Conservation (phyloP, 2,797 vertebrate species). For the Euthynnus affinis region DNA sequence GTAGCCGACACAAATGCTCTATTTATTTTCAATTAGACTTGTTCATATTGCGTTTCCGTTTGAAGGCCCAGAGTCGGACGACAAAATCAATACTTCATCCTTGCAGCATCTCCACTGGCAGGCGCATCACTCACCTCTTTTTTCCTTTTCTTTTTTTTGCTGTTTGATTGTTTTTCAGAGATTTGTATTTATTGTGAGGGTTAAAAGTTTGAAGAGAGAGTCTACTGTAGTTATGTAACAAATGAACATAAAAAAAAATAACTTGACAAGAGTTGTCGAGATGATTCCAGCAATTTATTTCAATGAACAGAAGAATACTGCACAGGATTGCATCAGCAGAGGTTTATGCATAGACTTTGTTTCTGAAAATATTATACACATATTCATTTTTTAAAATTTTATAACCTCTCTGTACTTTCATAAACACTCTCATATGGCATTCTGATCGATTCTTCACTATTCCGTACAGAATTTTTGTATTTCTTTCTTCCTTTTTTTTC, state of each 20-base stretch:
- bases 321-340: constrained; percentile 83
- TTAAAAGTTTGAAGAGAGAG: neutral
- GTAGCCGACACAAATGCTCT: constrained; percentile 57
- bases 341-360: constrained; percentile 84
- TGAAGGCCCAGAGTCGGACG: constrained; percentile 39
- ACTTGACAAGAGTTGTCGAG: constrained; percentile 37
- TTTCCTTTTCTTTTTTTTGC: neutral
- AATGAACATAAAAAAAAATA: constrained; percentile 33
- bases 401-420: constrained; percentile 65
- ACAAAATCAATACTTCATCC: constrained; percentile 75
- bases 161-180: constrained; percentile 11
- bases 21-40: constrained; percentile 75
- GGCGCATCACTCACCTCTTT: constrained; percentile 49
- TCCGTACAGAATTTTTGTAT: constrained; percentile 41
- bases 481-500: constrained; percentile 33
- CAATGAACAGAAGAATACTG: constrained; percentile 74
- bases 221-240: no score
- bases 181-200: neutral
- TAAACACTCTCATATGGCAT: constrained; percentile 53
- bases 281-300: constrained; percentile 81
- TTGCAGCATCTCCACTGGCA: constrained; percentile 41
- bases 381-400: constrained; percentile 41
- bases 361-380: constrained; percentile 81
- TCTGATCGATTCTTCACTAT: constrained; percentile 56
- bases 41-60: constrained; percentile 56